Conservation (phyloP, 2,888 invertebrate genomes). For the Nycteola revayana region DNA sequence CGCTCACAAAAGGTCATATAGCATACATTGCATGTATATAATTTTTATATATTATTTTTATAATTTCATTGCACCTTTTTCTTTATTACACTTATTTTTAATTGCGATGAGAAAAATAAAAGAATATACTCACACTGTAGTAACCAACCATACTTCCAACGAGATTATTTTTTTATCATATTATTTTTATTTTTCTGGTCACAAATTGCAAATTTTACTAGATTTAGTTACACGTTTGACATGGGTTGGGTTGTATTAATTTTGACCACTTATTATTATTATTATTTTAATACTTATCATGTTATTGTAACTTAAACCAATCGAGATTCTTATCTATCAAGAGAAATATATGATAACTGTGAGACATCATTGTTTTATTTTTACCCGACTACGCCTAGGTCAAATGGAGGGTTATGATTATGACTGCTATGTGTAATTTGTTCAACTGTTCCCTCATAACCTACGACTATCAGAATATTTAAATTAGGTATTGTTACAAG, state of each 20-base stretch:
- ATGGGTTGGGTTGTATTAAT: constrained; percentile 36
- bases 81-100: constrained; percentile 18
- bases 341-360: constrained; percentile 46
- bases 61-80: constrained; percentile 5
- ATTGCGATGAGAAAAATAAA: constrained; percentile 28
- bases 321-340: constrained; percentile 63
- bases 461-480: too few relatives aligned
- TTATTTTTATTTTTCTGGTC: constrained; percentile 30
- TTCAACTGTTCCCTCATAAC: too few relatives aligned
- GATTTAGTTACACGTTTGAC: constrained; percentile 31
- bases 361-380: constrained; percentile 20
- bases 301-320: constrained; percentile 37
- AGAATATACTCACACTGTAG: constrained; percentile 7
- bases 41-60: too few relatives aligned
- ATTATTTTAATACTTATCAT: constrained; percentile 13
- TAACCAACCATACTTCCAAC: constrained; percentile 11
- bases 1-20: too few relatives aligned
- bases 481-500: too few relatives aligned
- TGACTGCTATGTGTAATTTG: too few relatives aligned
- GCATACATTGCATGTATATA: too few relatives aligned
- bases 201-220: constrained; percentile 36
- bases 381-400: too few relatives aligned
- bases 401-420: too few relatives aligned
- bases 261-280: constrained; percentile 25
- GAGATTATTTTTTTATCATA: constrained; percentile 21